These are phyloP conservation scores for Ochropleura leucogaster DNA, from an alignment of 2,888 invertebrate species.

Conservation along the genomic window DNA sequence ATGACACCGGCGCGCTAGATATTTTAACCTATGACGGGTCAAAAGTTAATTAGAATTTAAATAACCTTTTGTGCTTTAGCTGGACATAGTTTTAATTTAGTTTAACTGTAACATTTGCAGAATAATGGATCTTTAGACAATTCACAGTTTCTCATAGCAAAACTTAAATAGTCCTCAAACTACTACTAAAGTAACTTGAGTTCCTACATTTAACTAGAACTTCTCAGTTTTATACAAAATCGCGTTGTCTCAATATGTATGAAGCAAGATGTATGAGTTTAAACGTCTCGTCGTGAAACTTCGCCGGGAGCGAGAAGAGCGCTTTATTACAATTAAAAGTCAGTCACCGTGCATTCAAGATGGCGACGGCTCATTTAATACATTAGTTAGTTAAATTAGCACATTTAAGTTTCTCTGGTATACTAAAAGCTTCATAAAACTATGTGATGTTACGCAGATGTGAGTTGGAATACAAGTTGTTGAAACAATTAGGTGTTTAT, in stretches of 20 bases:
- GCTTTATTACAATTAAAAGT: constrained; percentile 81
- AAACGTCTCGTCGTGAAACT: constrained; percentile 64
- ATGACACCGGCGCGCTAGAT: constrained; percentile 31
- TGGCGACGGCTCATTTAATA: constrained; percentile 69
- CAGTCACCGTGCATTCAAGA: constrained; percentile 67
- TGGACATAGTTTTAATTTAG: constrained; percentile 1
- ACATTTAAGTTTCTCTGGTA: constrained; percentile 64
- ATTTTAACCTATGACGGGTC: constrained; percentile 30
- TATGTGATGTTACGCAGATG: constrained; percentile 33
- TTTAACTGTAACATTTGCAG: background rate
- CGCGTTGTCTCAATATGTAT: constrained; percentile 64
- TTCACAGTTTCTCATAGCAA: constrained; percentile 1
- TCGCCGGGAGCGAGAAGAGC: constrained; percentile 49
- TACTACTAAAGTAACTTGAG: constrained; percentile 4
- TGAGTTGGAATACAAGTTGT: constrained; percentile 24
- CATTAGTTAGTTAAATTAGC: constrained; percentile 70
- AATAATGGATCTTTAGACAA: background rate
- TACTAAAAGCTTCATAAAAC: constrained; percentile 56
- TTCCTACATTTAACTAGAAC: constrained; percentile 28
- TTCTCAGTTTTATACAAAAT: constrained; percentile 55
- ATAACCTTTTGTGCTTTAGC: constrained; percentile 9
- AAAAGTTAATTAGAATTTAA: constrained; percentile 53
- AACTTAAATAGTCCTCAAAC: constrained; percentile 6
- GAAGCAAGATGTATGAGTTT: constrained; percentile 63
- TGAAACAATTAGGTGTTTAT: constrained; percentile 35